These are phyloP conservation scores for Crossocerus cetratus DNA, from an alignment of 2,888 invertebrate genomes.

Conservation along the genomic window DNA sequence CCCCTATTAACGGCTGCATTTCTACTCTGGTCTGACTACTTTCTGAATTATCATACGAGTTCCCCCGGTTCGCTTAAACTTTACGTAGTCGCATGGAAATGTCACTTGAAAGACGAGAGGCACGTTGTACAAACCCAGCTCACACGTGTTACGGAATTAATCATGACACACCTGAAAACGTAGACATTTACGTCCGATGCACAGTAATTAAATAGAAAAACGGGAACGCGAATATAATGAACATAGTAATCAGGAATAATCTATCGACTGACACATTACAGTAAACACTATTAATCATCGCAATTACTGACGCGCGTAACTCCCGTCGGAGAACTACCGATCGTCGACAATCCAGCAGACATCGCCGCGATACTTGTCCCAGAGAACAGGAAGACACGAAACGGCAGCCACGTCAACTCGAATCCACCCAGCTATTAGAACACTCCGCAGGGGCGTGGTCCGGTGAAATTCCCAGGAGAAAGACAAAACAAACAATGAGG, in stretches of 20 bases:
- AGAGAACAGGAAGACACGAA: background rate
- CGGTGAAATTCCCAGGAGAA: conserved; percentile 16
- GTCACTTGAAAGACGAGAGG: conserved; percentile 41
- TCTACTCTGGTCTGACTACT: conserved; percentile 19
- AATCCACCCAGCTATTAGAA: background rate
- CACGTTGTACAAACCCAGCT: background rate
- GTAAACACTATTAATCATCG: no score
- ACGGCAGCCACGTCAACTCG: background rate
- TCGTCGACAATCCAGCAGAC: no score
- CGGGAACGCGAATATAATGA: no score
- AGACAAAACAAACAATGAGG: background rate
- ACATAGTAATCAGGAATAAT: no score
- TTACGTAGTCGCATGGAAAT: conserved; percentile 25
- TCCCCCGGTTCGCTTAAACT: conserved; percentile 9
- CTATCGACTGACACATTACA: no score
- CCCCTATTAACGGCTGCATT: conserved; percentile 4
- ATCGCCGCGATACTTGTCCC: no score
- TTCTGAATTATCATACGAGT: conserved; percentile 32
- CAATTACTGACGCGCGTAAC: no score
- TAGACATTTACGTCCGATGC: no score
- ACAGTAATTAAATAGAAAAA: no score
- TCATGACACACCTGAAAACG: no score
- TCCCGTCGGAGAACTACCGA: no score
- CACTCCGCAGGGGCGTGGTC: conserved; percentile 8
- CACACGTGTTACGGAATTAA: background rate